phyloP scores from a whole-genome alignment of 2,113 vertebrate species.

The Neogobius melanostomus region DNA sequence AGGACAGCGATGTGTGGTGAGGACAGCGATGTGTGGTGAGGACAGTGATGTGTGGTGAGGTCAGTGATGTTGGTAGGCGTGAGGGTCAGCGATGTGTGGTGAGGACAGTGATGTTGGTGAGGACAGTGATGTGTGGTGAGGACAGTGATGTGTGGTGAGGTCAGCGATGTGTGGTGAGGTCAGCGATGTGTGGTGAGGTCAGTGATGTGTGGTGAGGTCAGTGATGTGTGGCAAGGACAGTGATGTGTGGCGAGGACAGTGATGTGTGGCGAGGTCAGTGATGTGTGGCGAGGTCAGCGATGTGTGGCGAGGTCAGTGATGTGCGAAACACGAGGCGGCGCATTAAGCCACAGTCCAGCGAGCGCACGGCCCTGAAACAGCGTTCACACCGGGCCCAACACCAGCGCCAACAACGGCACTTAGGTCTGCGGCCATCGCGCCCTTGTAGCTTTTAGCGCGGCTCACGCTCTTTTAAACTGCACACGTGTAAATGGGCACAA shows the following conservation, averaged over 20 bases:
- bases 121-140: too few relatives aligned
- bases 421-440: constrained; percentile 58
- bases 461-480: constrained; percentile 53
- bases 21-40: too few relatives aligned
- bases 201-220: not conserved
- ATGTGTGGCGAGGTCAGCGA: not conserved
- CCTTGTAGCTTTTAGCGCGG: constrained; percentile 77
- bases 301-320: constrained; percentile 1
- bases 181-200: too few relatives aligned
- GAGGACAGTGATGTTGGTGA: too few relatives aligned
- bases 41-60: too few relatives aligned
- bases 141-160: not conserved
- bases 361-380: constrained; percentile 35
- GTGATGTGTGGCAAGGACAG: too few relatives aligned
- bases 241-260: not conserved
- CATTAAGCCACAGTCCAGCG: constrained; percentile 56
- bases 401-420: constrained; percentile 57
- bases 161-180: not conserved
- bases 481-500: constrained; percentile 72
- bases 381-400: constrained; percentile 38
- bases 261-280: not conserved
- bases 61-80: too few relatives aligned
- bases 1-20: too few relatives aligned
- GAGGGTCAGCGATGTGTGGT: too few relatives aligned
- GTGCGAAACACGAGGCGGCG: constrained; percentile 62